phyloP scores from a whole-genome alignment of 2,797 vertebrate species.

The Neosalanx taihuensis region DNA sequence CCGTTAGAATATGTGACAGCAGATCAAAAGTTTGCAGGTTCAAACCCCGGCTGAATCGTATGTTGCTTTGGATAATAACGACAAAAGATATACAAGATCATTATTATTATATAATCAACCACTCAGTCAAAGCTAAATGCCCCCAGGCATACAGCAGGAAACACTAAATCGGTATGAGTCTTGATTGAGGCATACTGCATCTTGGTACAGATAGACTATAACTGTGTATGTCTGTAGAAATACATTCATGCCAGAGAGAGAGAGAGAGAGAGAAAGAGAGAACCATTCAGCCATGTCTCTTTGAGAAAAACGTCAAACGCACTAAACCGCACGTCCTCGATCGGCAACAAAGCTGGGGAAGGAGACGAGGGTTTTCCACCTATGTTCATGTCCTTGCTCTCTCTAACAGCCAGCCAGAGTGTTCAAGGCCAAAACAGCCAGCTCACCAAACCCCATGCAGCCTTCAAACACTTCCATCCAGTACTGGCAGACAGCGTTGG shows the following conservation, averaged over 20 bases:
- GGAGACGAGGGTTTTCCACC: not conserved
- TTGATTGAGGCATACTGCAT: not conserved
- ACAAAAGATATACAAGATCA: too few relatives aligned
- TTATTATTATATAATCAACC: too few relatives aligned
- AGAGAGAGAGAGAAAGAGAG: too few relatives aligned
- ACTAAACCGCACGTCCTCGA: too few relatives aligned
- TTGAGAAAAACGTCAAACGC: not conserved
- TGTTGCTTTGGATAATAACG: too few relatives aligned
- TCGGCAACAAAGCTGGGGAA: not conserved
- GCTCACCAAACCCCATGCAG: conserved; percentile 13
- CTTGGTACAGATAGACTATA: not conserved
- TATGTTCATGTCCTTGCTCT: not conserved
- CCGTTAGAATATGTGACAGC: too few relatives aligned
- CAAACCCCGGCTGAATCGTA: too few relatives aligned
- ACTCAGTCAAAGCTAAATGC: too few relatives aligned
- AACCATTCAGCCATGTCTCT: too few relatives aligned
- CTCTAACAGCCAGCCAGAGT: conserved; percentile 12
- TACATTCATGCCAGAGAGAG: too few relatives aligned
- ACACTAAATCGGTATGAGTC: not conserved
- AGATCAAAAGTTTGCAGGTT: not conserved
- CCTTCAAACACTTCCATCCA: conserved; percentile 31
- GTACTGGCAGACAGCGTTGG: conserved; percentile 23
- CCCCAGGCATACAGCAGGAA: not conserved
- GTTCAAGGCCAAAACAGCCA: conserved; percentile 29
- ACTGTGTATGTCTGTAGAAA: too few relatives aligned